A percentile compares a stretch with the other conserved stretches of the same genome.
Evolutionary conservation across 2,888 invertebrate genomes (phyloP).

Genomic region (Zaprionus obscuricornis): DNA sequence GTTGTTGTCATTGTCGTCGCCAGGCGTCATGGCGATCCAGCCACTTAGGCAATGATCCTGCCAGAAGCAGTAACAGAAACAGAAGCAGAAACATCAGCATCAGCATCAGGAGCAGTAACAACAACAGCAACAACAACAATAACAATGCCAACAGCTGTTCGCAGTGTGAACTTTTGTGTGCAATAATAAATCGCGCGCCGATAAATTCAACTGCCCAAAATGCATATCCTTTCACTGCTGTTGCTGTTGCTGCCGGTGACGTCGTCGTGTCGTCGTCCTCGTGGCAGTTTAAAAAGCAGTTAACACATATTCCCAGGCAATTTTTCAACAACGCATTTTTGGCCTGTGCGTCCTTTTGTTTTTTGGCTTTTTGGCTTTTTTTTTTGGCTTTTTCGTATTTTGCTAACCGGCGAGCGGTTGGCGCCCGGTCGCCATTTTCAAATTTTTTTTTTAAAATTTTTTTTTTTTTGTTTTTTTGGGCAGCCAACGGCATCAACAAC

Average conservation of each 20-base stretch:
- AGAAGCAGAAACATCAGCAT: conserved; percentile 26
- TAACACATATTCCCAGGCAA: conserved; percentile 82
- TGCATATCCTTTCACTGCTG: conserved; percentile 60
- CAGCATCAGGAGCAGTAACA: background rate
- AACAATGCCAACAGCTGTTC: conserved; percentile 57
- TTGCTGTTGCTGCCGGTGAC: conserved; percentile 30
- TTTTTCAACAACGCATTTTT: conserved; percentile 81
- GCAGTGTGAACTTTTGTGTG: conserved; percentile 26
- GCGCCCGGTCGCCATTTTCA: conserved; percentile 59
- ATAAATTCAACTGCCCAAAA: conserved; percentile 70
- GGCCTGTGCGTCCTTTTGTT: conserved; percentile 55
- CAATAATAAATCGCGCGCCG: conserved; percentile 63
- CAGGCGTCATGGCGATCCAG: conserved; percentile 59
- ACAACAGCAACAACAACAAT: conserved; percentile 12
- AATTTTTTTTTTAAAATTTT: too few species aligned
- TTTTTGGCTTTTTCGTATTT: conserved; percentile 18
- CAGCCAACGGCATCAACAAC: conserved; percentile 30
- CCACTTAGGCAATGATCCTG: conserved; percentile 72
- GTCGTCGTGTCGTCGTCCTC: conserved; percentile 74
- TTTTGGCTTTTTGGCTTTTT: conserved; percentile 17
- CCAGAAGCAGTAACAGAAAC: conserved; percentile 29
- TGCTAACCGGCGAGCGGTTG: conserved; percentile 46
- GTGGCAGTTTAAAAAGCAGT: conserved; percentile 82
- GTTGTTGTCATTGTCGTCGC: conserved; percentile 4
- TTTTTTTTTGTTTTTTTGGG: conserved; percentile 48